Evolutionary conservation across 2,888 invertebrate genomes (phyloP), one percentile per base, ranked within the genome.

Genomic region (Cenopis cana): DNA sequence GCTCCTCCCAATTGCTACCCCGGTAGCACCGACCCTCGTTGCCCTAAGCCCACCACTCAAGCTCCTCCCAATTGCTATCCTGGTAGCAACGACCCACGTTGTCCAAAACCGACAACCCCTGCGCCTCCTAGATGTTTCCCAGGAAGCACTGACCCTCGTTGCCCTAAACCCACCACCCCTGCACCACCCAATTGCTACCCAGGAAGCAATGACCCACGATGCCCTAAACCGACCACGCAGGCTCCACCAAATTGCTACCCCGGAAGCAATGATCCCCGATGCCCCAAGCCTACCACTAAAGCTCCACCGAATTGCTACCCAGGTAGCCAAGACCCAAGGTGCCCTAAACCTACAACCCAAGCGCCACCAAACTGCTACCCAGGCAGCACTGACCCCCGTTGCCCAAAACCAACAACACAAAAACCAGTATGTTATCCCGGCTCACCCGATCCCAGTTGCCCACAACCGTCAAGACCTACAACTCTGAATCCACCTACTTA

Each of bases 11-110:
- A 74, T 75, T 73, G 77, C 74, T 61, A 66, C 77, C 74, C 69
- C 6, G 87, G 87, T 57, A 82, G 81, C 3, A 76, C 71, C 10
- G 87, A 88, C 75, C 83, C 84, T 0, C 76, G 81, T 56, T 88
- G 87, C 71, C 84, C 83, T 2, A 79, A 78, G 64, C 78, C 80
- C 46, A 69, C 75, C 18, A 82, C n/a, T 72, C 73, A 9, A 64
- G 76, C 54, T 74, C 77, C 68, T 50, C 24, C 79, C 79, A 69
- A 75, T 75, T 75, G 77, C 68, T 78, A 74, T 64, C 76, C 76
- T 14, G 74, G 75, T n/a, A 68, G 72, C 11, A 75, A 52, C 4
- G 79, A 80, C 46, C 75, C 75, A 6, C 68, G 75, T 0, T 83
- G 83, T 64, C 82, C 81, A 14, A 79, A 76, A 59, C 76, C 77